These are phyloP conservation scores for Platichthys flesus DNA, from an alignment of 2,113 vertebrate species.

Conservation along the genomic window DNA sequence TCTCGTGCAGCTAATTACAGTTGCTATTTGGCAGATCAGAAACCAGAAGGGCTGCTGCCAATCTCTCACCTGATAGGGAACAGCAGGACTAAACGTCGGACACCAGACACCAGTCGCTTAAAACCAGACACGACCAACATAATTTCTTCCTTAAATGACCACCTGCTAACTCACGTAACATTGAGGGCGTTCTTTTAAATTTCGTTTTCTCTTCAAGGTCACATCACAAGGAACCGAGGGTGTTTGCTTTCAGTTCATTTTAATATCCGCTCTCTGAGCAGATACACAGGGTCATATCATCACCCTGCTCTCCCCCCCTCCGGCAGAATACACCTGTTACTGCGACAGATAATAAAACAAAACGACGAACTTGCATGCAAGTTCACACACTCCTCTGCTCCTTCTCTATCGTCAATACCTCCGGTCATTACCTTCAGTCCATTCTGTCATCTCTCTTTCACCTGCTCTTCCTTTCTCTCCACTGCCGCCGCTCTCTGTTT, in stretches of 20 bases:
- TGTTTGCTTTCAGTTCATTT: slow-evolving; percentile 62
- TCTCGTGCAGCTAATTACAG: slow-evolving; percentile 38
- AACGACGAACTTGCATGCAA: neutral
- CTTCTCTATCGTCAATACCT: slow-evolving; percentile 43
- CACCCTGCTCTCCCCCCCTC: slow-evolving; percentile 39
- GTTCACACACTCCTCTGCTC: slow-evolving; percentile 36
- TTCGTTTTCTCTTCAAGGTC: slow-evolving; percentile 63
- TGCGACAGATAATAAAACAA: slow-evolving; percentile 49
- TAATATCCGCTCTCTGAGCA: slow-evolving; percentile 57
- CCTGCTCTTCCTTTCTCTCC: slow-evolving; percentile 2
- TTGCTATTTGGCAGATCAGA: slow-evolving; percentile 29
- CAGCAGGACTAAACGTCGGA: neutral
- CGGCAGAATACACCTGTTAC: slow-evolving; percentile 58
- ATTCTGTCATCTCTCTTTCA: slow-evolving; percentile 51
- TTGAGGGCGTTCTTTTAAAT: slow-evolving; percentile 25
- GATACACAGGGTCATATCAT: slow-evolving; percentile 56
- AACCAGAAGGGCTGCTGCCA: slow-evolving; percentile 11
- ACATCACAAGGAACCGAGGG: slow-evolving; percentile 28
- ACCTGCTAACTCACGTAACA: slow-evolving; percentile 9
- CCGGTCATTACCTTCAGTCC: slow-evolving; percentile 53
- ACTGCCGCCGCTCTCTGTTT: slow-evolving; percentile 10
- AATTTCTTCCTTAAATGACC: slow-evolving; percentile 33
- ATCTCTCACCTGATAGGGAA: slow-evolving; percentile 28
- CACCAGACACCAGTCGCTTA: neutral
- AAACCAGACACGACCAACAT: neutral